Evolutionary conservation across 2,797 vertebrate genomes (phyloP).

Genomic region (Brachyalestes nurse): DNA sequence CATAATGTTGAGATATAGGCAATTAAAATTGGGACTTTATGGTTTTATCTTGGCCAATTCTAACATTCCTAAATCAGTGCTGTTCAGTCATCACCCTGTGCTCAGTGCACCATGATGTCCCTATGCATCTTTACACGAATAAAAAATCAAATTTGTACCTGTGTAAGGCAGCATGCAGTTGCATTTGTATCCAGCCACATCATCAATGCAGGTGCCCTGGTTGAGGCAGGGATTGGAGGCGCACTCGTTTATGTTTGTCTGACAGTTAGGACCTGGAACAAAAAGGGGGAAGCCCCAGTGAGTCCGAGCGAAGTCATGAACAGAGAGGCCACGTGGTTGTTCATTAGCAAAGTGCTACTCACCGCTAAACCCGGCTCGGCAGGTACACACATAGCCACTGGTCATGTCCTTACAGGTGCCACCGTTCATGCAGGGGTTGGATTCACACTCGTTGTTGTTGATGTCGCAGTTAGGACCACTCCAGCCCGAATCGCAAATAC

Average conservation of each 20-base stretch:
- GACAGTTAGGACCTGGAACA: constrained; percentile 90
- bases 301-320: constrained; percentile 1
- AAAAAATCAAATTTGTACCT: constrained; percentile 76
- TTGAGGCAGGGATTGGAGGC: constrained; percentile 97
- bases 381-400: constrained; percentile 92
- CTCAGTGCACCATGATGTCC: neutral
- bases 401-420: constrained; percentile 97
- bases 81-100: neutral
- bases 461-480: constrained; percentile 92
- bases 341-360: constrained; percentile 57
- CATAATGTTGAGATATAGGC: neutral
- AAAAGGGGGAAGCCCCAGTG: constrained; percentile 41
- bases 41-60: neutral
- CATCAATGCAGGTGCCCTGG: constrained; percentile 94
- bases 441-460: constrained; percentile 95
- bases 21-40: too few relatives aligned
- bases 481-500: constrained; percentile 92
- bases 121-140: neutral
- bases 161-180: constrained; percentile 93
- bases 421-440: constrained; percentile 93
- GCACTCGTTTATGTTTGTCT: constrained; percentile 97
- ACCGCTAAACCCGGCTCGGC: constrained; percentile 92
- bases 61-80: neutral
- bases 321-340: neutral
- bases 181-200: constrained; percentile 93